phyloP scores from a whole-genome alignment of 2,113 vertebrate genomes.

The Aplodontia rufa region DNA sequence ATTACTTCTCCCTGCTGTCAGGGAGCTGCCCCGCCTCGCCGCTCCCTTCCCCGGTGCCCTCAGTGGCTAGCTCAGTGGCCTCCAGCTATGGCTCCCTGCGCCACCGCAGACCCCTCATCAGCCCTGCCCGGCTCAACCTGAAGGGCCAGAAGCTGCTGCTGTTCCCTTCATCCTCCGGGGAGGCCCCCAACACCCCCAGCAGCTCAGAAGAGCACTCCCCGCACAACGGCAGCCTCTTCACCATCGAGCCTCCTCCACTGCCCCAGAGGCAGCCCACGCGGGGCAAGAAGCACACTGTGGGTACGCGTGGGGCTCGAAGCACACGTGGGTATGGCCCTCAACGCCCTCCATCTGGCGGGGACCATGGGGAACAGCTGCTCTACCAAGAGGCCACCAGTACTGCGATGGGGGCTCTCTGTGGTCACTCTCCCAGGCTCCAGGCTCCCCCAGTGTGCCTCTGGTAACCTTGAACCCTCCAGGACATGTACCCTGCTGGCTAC shows the following conservation, averaged over 20 bases:
- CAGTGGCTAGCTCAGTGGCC: slow-evolving; percentile 89
- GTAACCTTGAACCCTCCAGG: neutral
- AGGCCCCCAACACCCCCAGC: slow-evolving; percentile 72
- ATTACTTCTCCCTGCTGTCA: slow-evolving; percentile 91
- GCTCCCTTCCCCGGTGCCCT: slow-evolving; percentile 90
- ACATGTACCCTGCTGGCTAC: neutral
- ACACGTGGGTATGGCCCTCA: neutral
- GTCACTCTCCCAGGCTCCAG: neutral
- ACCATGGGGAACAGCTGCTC: too few species aligned
- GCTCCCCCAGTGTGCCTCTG: neutral
- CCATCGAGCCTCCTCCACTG: slow-evolving; percentile 74
- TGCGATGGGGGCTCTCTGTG: rapidly evolving
- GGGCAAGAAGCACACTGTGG: slow-evolving; percentile 27
- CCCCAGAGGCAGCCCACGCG: neutral
- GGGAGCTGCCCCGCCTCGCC: slow-evolving; percentile 89
- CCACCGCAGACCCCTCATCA: slow-evolving; percentile 94
- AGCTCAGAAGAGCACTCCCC: slow-evolving; percentile 78
- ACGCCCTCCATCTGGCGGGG: neutral
- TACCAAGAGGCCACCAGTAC: neutral
- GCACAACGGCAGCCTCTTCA: slow-evolving; percentile 80
- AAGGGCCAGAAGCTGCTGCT: slow-evolving; percentile 90
- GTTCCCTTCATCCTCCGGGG: slow-evolving; percentile 82
- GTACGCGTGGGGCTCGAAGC: slow-evolving; percentile 44
- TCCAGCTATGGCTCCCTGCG: slow-evolving; percentile 92
- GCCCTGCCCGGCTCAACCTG: slow-evolving; percentile 95